Evolutionary conservation across 64 coral and sea anemone species (phyloP).

Genomic region (Trachythela sp.): DNA sequence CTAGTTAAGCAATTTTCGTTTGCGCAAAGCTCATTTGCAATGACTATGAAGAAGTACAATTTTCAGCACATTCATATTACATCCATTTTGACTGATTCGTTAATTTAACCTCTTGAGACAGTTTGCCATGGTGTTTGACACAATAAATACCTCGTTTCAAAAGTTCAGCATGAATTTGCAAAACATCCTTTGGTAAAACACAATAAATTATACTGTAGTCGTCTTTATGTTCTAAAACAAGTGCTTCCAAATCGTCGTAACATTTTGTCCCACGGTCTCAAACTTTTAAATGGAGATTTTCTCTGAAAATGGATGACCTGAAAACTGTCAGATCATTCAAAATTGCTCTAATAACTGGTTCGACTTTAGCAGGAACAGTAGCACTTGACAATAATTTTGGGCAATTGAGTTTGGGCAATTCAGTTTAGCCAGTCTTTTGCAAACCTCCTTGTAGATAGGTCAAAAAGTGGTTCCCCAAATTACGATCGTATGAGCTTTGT

Average conservation of each 20-base stretch:
- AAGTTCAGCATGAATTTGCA: too few species aligned
- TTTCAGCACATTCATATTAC: neutral
- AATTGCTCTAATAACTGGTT: neutral
- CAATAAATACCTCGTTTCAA: conserved; percentile 23
- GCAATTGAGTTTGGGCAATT: neutral
- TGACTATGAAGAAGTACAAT: too few species aligned
- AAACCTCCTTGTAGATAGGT: neutral
- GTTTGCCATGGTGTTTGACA: conserved; percentile 42
- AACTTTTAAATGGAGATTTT: neutral
- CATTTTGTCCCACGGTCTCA: neutral
- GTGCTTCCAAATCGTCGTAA: neutral
- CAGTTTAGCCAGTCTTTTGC: neutral
- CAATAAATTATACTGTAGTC: conserved; percentile 29
- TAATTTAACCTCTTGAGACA: conserved; percentile 12
- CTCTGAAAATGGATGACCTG: conserved; percentile 17
- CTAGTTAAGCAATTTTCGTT: too few species aligned
- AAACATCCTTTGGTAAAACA: neutral
- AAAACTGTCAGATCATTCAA: conserved; percentile 6
- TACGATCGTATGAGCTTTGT: too few species aligned
- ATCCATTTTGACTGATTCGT: conserved; percentile 28
- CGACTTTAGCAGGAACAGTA: neutral
- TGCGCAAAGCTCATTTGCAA: too few species aligned
- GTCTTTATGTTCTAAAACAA: neutral
- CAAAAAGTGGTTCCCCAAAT: too few species aligned
- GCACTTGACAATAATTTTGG: conserved; percentile 42